A percentile compares a stretch with the other conserved stretches of the same genome.
These are phyloP conservation scores for Aplysina aerophoba DNA, from an alignment of 37 sponge, comb jelly and placozoan species.

Conservation along the genomic window DNA sequence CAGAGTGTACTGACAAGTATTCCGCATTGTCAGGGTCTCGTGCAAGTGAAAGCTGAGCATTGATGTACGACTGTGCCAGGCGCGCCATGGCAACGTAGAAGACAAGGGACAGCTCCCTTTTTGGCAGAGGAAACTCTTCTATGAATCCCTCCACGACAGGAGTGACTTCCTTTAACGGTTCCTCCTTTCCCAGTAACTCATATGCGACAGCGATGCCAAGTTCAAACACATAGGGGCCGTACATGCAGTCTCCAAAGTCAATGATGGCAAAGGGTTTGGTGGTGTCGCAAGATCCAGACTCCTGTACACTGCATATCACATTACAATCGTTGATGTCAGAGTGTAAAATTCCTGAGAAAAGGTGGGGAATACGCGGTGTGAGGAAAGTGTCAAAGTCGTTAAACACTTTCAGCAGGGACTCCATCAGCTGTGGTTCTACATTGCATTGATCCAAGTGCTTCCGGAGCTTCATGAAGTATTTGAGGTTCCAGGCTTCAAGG, in stretches of 20 bases:
- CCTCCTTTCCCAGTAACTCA: background rate
- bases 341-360: background rate
- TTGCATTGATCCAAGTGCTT: background rate
- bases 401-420: background rate
- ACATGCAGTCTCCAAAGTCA: background rate
- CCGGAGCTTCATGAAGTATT: background rate
- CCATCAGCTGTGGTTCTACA: background rate
- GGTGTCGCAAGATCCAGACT: too few species aligned
- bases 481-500: background rate
- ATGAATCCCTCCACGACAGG: background rate
- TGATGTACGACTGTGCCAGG: background rate
- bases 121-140: background rate
- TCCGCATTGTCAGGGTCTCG: conserved; percentile 6
- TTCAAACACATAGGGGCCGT: conserved; percentile 8
- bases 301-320: background rate
- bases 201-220: background rate
- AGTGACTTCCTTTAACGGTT: background rate
- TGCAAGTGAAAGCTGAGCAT: background rate
- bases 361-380: background rate
- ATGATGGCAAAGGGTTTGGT: background rate
- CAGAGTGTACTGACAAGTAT: background rate
- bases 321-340: conserved; percentile 1
- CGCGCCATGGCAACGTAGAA: background rate
- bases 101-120: background rate
- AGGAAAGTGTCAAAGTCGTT: background rate